Conservation (phyloP, 2,113 vertebrate genomes). For the Hippocampus barbouri region DNA sequence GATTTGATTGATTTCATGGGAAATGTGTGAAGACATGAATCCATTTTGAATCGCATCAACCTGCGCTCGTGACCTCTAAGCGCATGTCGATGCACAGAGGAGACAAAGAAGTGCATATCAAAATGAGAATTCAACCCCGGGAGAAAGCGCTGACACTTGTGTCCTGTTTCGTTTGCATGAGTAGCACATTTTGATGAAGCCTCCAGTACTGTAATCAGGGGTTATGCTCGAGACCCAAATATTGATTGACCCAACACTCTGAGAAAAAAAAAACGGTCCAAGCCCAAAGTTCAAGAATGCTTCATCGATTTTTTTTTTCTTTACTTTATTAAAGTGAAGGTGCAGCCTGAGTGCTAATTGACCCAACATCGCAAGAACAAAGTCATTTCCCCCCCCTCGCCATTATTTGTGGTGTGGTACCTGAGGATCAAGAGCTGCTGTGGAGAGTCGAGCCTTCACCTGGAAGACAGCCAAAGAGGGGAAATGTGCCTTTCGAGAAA, state of each 20-base stretch:
- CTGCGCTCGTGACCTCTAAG: too few species aligned
- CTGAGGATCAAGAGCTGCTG: slow-evolving; percentile 48
- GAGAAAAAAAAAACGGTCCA: slow-evolving; percentile 2
- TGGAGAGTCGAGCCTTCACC: slow-evolving; percentile 58
- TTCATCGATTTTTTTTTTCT: background rate
- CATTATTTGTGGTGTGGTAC: slow-evolving; percentile 24
- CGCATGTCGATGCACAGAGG: too few species aligned
- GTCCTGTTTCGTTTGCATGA: too few species aligned
- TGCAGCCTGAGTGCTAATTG: slow-evolving; percentile 10
- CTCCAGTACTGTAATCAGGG: slow-evolving; percentile 8
- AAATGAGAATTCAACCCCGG: background rate
- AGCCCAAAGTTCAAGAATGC: background rate
- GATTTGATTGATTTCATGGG: too few species aligned
- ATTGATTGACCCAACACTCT: slow-evolving; percentile 28
- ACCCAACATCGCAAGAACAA: slow-evolving; percentile 8
- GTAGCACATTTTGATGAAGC: slow-evolving; percentile 1
- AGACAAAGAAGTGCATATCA: background rate
- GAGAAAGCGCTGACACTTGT: background rate
- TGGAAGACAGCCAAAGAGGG: slow-evolving; percentile 39
- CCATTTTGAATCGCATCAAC: too few species aligned
- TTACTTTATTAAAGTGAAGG: slow-evolving; percentile 12
- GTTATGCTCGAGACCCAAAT: background rate
- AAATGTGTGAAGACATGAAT: too few species aligned
- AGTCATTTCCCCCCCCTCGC: slow-evolving; percentile 13
- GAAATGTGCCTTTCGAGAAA: slow-evolving; percentile 1